Conservation (phyloP, 2,888 invertebrate genomes). For the Lithosia quadra region DNA sequence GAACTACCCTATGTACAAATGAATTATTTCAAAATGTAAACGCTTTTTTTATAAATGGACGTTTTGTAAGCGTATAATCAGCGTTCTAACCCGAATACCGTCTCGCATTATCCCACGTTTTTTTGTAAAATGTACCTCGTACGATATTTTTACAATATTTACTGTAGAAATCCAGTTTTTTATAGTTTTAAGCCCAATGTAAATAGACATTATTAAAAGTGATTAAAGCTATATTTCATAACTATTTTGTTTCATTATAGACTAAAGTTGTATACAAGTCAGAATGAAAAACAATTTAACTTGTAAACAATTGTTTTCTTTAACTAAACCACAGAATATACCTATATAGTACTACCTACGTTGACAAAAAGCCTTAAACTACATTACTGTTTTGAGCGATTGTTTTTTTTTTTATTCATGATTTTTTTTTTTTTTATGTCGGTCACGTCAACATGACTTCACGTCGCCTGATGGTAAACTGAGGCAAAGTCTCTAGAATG, state of each 20-base stretch:
- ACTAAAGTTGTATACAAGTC: too few relatives aligned
- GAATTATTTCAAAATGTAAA: conserved; percentile 31
- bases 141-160: conserved; percentile 80
- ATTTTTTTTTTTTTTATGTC: too few relatives aligned
- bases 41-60: conserved; percentile 13
- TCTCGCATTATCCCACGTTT: conserved; percentile 48
- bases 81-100: conserved; percentile 18
- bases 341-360: too few relatives aligned
- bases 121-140: conserved; percentile 69
- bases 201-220: conserved; percentile 83
- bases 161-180: conserved; percentile 82
- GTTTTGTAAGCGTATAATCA: conserved; percentile 15
- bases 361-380: neutral
- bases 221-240: conserved; percentile 87
- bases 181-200: conserved; percentile 79
- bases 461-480: too few relatives aligned
- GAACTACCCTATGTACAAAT: conserved; percentile 41
- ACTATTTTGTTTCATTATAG: conserved; percentile 39
- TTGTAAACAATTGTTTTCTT: neutral
- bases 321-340: too few relatives aligned
- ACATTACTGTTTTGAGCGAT: neutral
- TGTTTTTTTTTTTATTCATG: too few relatives aligned
- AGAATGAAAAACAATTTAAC: neutral
- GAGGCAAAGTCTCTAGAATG: too few relatives aligned
- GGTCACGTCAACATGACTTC: too few relatives aligned